phyloP scores from a whole-genome alignment of 1,140 invertebrate genomes.

The Lepidurus couesii region DNA sequence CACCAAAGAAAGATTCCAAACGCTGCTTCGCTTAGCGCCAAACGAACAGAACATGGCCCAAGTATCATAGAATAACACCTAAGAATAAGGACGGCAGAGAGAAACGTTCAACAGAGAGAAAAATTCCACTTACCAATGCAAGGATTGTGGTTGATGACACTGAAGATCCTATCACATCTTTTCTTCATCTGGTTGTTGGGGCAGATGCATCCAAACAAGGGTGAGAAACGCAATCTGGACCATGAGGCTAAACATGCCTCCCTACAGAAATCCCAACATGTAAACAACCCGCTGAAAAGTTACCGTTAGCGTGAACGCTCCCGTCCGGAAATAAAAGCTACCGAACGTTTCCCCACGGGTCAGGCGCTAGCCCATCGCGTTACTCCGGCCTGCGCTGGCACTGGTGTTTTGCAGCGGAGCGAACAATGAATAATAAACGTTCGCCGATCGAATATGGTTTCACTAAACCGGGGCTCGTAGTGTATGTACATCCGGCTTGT shows the following conservation, averaged over 20 bases:
- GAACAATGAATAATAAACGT: neutral
- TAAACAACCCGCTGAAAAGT: too few relatives aligned
- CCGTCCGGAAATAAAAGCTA: too few relatives aligned
- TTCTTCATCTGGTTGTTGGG: constrained; percentile 80
- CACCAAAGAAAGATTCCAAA: neutral
- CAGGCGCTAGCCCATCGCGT: too few relatives aligned
- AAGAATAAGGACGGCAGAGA: neutral
- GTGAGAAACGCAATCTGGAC: constrained; percentile 70
- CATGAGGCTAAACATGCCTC: constrained; percentile 74
- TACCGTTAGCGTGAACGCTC: too few relatives aligned
- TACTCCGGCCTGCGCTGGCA: too few relatives aligned
- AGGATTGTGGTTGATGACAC: constrained; percentile 79
- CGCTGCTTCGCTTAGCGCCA: neutral
- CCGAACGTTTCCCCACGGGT: too few relatives aligned
- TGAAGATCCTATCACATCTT: constrained; percentile 76
- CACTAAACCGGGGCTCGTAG: too few relatives aligned
- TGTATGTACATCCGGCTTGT: too few relatives aligned
- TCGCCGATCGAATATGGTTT: neutral
- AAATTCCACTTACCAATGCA: constrained; percentile 72
- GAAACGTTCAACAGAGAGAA: neutral
- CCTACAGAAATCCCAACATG: constrained; percentile 48
- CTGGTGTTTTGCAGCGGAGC: constrained; percentile 34
- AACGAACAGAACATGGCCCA: constrained; percentile 24
- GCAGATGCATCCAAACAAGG: constrained; percentile 85
- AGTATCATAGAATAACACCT: constrained; percentile 22